Evolutionary conservation across 2,888 invertebrate species (phyloP).

Genomic region (Acronicta psi): DNA sequence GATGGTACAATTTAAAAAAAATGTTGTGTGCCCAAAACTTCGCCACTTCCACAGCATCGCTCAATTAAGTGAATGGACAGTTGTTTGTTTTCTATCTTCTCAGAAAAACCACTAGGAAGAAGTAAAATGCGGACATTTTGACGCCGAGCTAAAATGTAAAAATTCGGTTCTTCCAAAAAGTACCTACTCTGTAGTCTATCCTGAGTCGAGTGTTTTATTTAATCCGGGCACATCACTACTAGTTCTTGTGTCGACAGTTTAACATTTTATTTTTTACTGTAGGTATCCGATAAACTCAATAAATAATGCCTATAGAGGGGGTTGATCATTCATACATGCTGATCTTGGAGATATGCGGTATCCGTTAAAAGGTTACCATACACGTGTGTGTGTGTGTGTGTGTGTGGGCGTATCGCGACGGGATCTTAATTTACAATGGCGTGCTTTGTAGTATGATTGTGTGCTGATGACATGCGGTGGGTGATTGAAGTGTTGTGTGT

Average conservation of each 20-base stretch:
- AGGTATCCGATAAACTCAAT: conserved; percentile 27
- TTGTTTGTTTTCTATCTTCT: too few relatives aligned
- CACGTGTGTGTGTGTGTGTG: conserved; percentile 14
- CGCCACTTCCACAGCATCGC: too few relatives aligned
- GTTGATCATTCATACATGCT: conserved; percentile 46
- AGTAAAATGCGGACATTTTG: too few relatives aligned
- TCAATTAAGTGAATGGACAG: too few relatives aligned
- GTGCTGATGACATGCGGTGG: conserved; percentile 47
- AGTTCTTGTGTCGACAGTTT: conserved; percentile 1
- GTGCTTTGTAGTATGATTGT: conserved; percentile 40
- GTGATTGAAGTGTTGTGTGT: conserved; percentile 38
- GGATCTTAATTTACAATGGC: conserved; percentile 56
- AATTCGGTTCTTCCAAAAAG: too few relatives aligned
- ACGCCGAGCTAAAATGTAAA: too few relatives aligned
- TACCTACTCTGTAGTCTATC: too few relatives aligned
- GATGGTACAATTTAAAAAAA: too few relatives aligned
- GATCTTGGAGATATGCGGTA: conserved; percentile 46
- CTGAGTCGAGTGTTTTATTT: background rate
- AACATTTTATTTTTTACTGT: background rate
- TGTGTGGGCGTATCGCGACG: conserved; percentile 51
- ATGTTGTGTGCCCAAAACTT: too few relatives aligned
- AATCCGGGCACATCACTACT: background rate
- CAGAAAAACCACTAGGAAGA: too few relatives aligned
- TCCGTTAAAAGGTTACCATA: conserved; percentile 46
- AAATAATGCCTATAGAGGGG: conserved; percentile 39